Base-by-base conservation (phyloP, 1,140 invertebrate species). In the Magallana angulata region DNA sequence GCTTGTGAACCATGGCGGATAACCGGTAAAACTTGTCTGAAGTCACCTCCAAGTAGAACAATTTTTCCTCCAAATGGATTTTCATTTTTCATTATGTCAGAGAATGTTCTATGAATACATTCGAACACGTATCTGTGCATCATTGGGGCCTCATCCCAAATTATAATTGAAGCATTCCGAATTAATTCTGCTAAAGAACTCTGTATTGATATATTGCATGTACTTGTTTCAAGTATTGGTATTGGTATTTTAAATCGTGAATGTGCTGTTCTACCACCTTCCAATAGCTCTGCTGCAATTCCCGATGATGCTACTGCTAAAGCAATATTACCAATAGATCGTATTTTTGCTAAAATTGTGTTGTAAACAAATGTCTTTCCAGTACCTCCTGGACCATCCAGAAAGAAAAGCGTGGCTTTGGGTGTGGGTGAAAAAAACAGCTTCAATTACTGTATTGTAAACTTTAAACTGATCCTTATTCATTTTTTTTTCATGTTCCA, bases 311-410 rank as follows among this genome's bases (percentile, higher is more conserved):
- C 91, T 62, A 90, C 56, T 86, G 89, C 90, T 14, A 92, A 59
- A 9, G 85, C 87, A 71, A 89, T 80, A n/a, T 90, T 76, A 59
- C 85, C 80, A 84, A 89, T 80, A 12, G 84, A 84, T 81, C 91
- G n/a, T 58, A 92, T 82, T 48, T 71, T 85, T 86, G 89, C 89
- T 62, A 90, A 24, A 85, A 92, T 81, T 9, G 91, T 48, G 82
- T 59, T 85, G 48, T 88, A 82, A 18, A 90, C 57, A 71, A 89
- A 91, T 3, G 91, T 91, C 85, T 91, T 91, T 24, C 91, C 90
- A 18, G 90, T 87, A 59, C 90, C 89, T 71, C 94, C 94, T 84
- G 95, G 94, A 58, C 95, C 94, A 94, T 95, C 94, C 58, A 95
- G 84, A 88, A 95, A 95, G 84, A 91, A 83, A 58, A 83, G 18